Evolutionary conservation across 1,140 invertebrate species (phyloP).

Genomic region (Eurosta solidaginis): DNA sequence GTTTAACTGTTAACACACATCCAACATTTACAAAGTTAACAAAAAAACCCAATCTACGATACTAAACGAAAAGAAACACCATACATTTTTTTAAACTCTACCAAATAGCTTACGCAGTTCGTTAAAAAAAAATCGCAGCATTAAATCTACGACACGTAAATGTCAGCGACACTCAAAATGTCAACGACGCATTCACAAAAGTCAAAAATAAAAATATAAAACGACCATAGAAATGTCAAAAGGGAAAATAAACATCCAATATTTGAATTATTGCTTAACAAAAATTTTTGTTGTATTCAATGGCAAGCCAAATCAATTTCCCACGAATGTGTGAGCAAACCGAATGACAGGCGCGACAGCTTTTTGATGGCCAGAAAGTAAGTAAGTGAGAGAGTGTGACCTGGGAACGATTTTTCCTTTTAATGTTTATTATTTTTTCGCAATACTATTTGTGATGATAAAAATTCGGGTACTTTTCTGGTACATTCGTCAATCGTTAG

Average conservation of each 20-base stretch:
- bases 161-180: constrained; percentile 25
- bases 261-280: constrained; percentile 17
- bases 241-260: background rate
- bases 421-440: background rate
- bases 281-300: background rate
- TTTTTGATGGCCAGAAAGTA: too few species aligned
- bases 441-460: background rate
- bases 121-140: background rate
- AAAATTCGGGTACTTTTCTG: background rate
- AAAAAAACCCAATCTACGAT: background rate
- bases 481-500: background rate
- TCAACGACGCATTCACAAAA: background rate
- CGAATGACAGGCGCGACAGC: background rate
- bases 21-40: too few species aligned
- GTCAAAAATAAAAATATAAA: background rate
- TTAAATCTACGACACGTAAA: background rate
- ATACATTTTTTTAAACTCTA: background rate
- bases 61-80: background rate
- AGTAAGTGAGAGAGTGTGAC: background rate
- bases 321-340: background rate
- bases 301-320: background rate
- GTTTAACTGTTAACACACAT: background rate
- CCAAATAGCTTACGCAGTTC: background rate
- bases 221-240: too few species aligned
- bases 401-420: background rate